Percentiles rank a stretch among this genome's conserved stretches.
phyloP scores from a whole-genome alignment of 2,113 vertebrate genomes.

The Notothenia rossii region DNA sequence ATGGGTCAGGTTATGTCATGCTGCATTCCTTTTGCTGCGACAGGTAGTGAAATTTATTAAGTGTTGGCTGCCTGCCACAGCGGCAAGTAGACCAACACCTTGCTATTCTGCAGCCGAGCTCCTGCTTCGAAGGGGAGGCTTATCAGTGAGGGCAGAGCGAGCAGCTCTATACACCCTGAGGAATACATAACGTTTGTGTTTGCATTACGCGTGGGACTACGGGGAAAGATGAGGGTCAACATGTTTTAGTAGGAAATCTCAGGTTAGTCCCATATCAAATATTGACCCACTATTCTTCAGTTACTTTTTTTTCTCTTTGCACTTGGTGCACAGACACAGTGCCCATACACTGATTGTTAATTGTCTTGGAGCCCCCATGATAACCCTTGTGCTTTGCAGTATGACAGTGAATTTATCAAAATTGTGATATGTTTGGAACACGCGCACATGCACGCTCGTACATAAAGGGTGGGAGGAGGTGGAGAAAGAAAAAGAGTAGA shows the following conservation, averaged over 20 bases:
- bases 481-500: neutral
- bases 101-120: slow-evolving; percentile 54
- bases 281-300: slow-evolving; percentile 36
- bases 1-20: slow-evolving; percentile 62
- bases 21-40: slow-evolving; percentile 63
- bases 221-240: slow-evolving; percentile 54
- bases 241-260: slow-evolving; percentile 50
- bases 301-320: slow-evolving; percentile 12
- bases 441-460: neutral
- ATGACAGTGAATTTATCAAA: slow-evolving; percentile 38
- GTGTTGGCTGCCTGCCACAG: slow-evolving; percentile 71
- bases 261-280: slow-evolving; percentile 50
- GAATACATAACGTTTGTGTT: slow-evolving; percentile 69
- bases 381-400: slow-evolving; percentile 41
- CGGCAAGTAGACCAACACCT: slow-evolving; percentile 62
- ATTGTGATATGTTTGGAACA: slow-evolving; percentile 27
- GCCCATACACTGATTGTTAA: slow-evolving; percentile 51
- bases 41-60: slow-evolving; percentile 74
- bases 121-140: slow-evolving; percentile 40
- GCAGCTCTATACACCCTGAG: slow-evolving; percentile 48
- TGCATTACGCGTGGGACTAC: slow-evolving; percentile 56
- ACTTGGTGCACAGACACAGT: slow-evolving; percentile 3
- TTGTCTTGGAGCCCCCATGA: slow-evolving; percentile 53
- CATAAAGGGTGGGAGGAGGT: no score
- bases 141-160: slow-evolving; percentile 61